Base-by-base conservation (phyloP, 2,888 invertebrate genomes). In the Mactromeris polynyma region DNA sequence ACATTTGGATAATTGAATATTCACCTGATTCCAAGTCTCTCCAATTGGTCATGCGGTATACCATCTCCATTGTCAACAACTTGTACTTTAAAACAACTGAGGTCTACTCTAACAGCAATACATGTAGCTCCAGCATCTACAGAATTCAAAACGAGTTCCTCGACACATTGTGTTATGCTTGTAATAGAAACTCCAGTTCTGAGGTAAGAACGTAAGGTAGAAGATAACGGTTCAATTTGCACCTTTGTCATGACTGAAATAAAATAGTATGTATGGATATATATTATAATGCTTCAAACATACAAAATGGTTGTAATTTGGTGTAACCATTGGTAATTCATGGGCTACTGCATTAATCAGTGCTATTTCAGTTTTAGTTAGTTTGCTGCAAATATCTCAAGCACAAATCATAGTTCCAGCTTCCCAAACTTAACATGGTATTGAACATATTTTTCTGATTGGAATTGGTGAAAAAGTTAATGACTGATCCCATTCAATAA, bases 11-110 rank as follows among this genome's bases (percentile, higher is more conserved):
- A 46, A 17, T 46, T 33, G 31, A 54, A 54, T 26, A 38, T 81
- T 77, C 93, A 97, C 97, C 97, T 97, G 92, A 97, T 96, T 21
- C 98, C 98, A 81, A 98, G 95, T 38, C 96, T 91, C 80, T 97
- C 95, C 89, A 98, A 97, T 95, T 98, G 97, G 40, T 96, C 94
- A 93, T 97, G 96, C 2, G 96, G 93, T 46, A 98, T 97, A 2
- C 98, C 98, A 93, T 92, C 94, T 1, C 98, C 98, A 97, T 98
- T 98, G 95, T 98, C 98, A 64, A 98, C 97, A 9, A 98, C 98
- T 97, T 98, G 98, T 92, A 98, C 97, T 92, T 97, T 97, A 94
- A 97, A 97, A 90, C 97, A 97, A 86, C 97, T 95, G 40, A 98
- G 96, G 96, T 98, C 97, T 38, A 98, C 96, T 94, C 98, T 97